phyloP scores from a whole-genome alignment of 1,140 invertebrate genomes.

The Thereuonema tuberculata region DNA sequence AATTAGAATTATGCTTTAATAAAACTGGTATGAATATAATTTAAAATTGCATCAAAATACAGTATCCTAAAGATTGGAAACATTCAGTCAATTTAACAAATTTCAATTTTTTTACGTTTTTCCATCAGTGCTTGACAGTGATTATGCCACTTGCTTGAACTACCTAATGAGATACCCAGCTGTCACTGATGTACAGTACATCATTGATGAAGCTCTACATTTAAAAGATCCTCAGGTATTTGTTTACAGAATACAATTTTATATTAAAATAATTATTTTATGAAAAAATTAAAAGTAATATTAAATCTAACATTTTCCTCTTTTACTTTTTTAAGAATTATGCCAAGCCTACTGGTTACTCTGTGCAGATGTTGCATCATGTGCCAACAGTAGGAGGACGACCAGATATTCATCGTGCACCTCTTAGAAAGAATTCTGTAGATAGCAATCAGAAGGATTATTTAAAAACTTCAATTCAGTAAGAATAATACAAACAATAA shows the following conservation, averaged over 20 bases:
- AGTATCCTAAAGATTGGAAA: no score
- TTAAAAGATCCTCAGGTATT: slow-evolving; percentile 38
- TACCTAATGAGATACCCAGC: slow-evolving; percentile 51
- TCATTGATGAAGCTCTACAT: slow-evolving; percentile 47
- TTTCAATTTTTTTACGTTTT: no score
- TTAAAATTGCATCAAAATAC: no score
- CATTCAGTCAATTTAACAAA: no score
- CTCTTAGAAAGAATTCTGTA: slow-evolving; percentile 5
- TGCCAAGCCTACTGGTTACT: slow-evolving; percentile 6
- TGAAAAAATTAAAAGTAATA: not conserved
- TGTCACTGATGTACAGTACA: slow-evolving; percentile 44
- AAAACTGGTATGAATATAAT: no score
- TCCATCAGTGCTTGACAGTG: slow-evolving; percentile 44
- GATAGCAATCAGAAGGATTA: not conserved
- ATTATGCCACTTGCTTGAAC: slow-evolving; percentile 47
- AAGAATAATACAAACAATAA: no score
- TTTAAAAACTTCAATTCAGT: not conserved
- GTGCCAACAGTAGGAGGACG: slow-evolving; percentile 9
- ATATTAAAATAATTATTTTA: not conserved
- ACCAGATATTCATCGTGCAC: slow-evolving; percentile 15
- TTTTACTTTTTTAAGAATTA: slow-evolving; percentile 4
- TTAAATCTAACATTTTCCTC: no score
- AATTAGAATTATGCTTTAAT: no score
- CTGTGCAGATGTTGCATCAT: not conserved
- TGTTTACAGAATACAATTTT: not conserved